These are phyloP conservation scores for Hyppa rectilinea DNA, from an alignment of 2,888 invertebrate genomes.

Conservation along the genomic window DNA sequence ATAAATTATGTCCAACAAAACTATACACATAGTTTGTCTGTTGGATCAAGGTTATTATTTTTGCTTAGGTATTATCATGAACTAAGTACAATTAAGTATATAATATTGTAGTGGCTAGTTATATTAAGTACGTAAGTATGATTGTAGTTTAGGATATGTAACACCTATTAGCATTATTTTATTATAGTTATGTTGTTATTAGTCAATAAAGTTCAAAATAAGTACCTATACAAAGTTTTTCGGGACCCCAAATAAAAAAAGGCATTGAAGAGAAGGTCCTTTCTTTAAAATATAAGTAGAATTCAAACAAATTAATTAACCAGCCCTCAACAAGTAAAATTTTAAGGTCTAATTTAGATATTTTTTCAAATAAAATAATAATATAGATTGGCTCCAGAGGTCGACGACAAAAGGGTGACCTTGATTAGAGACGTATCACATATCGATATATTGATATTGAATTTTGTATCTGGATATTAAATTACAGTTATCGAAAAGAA, in stretches of 20 bases:
- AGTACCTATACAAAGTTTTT: not conserved
- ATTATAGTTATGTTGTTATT: not conserved
- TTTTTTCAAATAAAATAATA: constrained; percentile 46
- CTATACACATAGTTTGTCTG: too few relatives aligned
- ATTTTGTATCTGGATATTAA: constrained; percentile 47
- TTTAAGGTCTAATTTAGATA: constrained; percentile 23
- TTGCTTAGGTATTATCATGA: too few relatives aligned
- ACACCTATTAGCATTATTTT: not conserved
- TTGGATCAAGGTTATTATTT: too few relatives aligned
- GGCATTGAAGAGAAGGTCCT: constrained; percentile 15
- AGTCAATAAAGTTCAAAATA: not conserved
- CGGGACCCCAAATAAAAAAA: not conserved
- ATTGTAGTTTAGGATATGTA: too few relatives aligned
- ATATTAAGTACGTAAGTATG: too few relatives aligned
- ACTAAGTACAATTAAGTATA: too few relatives aligned
- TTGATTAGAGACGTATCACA: constrained; percentile 45
- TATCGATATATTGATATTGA: constrained; percentile 40
- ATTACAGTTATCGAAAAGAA: constrained; percentile 37
- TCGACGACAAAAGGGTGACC: constrained; percentile 52
- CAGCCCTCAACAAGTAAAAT: constrained; percentile 37
- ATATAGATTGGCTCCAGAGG: constrained; percentile 40
- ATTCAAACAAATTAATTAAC: constrained; percentile 43
- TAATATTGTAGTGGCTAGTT: too few relatives aligned
- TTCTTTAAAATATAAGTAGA: constrained; percentile 9
- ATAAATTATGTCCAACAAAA: too few relatives aligned